Evolutionary conservation across 2,888 invertebrate species (phyloP).

Genomic region (Scaptomyza parva): DNA sequence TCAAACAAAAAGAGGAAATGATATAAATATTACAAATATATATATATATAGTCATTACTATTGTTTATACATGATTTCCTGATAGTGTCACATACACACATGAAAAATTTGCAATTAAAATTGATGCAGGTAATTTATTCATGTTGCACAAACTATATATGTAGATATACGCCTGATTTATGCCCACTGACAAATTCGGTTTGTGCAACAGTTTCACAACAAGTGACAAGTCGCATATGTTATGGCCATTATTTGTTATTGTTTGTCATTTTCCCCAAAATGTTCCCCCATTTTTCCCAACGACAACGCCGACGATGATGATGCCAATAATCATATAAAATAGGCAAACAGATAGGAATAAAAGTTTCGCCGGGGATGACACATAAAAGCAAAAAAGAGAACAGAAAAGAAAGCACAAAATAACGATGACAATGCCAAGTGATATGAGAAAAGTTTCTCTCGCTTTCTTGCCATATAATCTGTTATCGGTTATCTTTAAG

Average conservation of each 20-base stretch:
- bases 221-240: constrained; percentile 45
- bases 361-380: constrained; percentile 31
- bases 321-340: constrained; percentile 70
- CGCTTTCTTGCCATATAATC: constrained; percentile 32
- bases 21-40: constrained; percentile 5
- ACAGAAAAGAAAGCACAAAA: constrained; percentile 19
- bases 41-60: constrained; percentile 12
- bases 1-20: not conserved
- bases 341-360: constrained; percentile 54
- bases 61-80: constrained; percentile 3
- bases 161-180: constrained; percentile 37
- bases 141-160: constrained; percentile 5
- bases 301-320: too few species aligned
- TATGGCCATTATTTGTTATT: constrained; percentile 15
- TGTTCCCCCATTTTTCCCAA: constrained; percentile 12
- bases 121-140: constrained; percentile 49
- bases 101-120: constrained; percentile 47
- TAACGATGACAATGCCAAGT: constrained; percentile 29
- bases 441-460: constrained; percentile 64
- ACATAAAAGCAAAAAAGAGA: constrained; percentile 6
- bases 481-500: constrained; percentile 19
- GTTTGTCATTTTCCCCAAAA: constrained; percentile 1
- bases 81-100: constrained; percentile 7
- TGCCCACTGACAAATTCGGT: constrained; percentile 27
- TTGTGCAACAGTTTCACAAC: constrained; percentile 14